Percentiles rank a stretch among this genome's conserved stretches.
Conservation (phyloP, 2,113 vertebrate species). For the Ptilorrhoa leucosticta region DNA sequence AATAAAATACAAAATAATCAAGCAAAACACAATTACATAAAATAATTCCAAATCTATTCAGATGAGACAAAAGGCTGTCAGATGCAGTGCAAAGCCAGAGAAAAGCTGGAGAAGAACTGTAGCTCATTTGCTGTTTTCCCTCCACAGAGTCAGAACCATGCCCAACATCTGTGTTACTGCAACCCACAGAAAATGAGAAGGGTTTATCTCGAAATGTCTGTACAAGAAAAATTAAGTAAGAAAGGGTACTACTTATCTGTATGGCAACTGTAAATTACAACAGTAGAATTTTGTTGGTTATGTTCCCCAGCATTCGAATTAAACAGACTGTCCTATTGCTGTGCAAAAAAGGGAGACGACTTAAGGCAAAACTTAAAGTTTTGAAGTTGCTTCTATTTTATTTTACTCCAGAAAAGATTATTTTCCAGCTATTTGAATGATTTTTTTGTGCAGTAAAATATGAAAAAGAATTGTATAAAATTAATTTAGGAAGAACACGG, state of each 20-base stretch:
- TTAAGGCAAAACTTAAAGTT: not conserved
- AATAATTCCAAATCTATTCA: not conserved
- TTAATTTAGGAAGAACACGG: not conserved
- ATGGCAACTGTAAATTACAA: not conserved
- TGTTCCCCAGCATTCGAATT: not conserved
- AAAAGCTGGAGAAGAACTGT: not conserved
- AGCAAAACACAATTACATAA: not conserved
- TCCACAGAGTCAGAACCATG: not conserved
- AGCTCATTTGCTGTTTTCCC: not conserved
- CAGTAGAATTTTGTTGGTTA: not conserved
- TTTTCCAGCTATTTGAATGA: not conserved
- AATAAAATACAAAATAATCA: not conserved
- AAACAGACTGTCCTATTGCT: not conserved
- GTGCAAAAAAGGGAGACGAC: not conserved
- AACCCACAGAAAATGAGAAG: not conserved
- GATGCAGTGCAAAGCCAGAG: not conserved
- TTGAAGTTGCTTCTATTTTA: not conserved
- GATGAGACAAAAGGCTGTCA: not conserved
- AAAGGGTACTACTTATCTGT: not conserved
- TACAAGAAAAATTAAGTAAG: not conserved
- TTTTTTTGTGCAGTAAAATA: not conserved
- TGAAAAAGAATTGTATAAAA: not conserved
- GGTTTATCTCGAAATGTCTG: not conserved
- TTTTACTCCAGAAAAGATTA: not conserved
- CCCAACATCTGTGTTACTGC: not conserved